Percentiles rank a stretch among this genome's conserved stretches.
Evolutionary conservation across 2,113 vertebrate species (phyloP).

Genomic region (Aptenodytes forsteri): DNA sequence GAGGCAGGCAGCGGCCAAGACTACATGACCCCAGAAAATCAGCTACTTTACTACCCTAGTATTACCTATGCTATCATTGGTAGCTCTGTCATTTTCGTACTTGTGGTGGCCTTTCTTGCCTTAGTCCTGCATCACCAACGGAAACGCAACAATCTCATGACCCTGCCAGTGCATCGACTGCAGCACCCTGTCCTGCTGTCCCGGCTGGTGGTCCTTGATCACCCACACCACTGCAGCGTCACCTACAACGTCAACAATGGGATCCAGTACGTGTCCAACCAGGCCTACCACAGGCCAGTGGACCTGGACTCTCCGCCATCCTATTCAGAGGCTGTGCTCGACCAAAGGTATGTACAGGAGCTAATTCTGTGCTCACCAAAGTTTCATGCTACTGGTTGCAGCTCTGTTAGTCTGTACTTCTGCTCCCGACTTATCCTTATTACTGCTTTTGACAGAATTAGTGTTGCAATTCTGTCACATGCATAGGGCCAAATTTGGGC

Average conservation of each 20-base stretch:
- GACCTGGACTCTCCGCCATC: slow-evolving; percentile 90
- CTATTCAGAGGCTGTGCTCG: slow-evolving; percentile 92
- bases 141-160: slow-evolving; percentile 91
- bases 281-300: slow-evolving; percentile 76
- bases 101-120: slow-evolving; percentile 92
- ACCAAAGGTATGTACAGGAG: slow-evolving; percentile 81
- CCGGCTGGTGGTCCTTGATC: slow-evolving; percentile 92
- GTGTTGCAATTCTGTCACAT: neutral
- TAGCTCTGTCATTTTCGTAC: slow-evolving; percentile 92
- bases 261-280: slow-evolving; percentile 86
- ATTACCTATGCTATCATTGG: slow-evolving; percentile 95
- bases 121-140: slow-evolving; percentile 94
- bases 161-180: slow-evolving; percentile 85
- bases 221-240: slow-evolving; percentile 81
- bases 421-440: neutral
- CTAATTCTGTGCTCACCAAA: too few species aligned
- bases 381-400: neutral
- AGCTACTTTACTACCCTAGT: slow-evolving; percentile 93
- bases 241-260: slow-evolving; percentile 87
- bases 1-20: slow-evolving; percentile 87
- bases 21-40: slow-evolving; percentile 90
- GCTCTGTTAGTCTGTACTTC: neutral
- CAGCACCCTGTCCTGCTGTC: slow-evolving; percentile 94
- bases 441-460: neutral
- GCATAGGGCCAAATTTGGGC: too few species aligned